Conservation (phyloP, 2,797 vertebrate genomes). For the Myripristis murdjan region DNA sequence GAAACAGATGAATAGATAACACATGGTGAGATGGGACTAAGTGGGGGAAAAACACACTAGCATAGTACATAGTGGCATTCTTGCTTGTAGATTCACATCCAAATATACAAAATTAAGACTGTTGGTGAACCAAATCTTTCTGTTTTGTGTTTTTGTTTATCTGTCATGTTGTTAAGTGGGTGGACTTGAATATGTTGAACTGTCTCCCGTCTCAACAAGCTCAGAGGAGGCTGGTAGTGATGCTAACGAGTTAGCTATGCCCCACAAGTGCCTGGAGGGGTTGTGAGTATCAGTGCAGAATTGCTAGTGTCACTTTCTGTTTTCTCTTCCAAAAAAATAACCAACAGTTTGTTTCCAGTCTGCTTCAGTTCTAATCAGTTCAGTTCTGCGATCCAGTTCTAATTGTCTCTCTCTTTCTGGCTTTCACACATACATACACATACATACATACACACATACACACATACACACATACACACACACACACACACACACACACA, state of each 20-base stretch:
- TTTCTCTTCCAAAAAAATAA: not conserved
- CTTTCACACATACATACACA: no score
- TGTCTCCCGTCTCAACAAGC: not conserved
- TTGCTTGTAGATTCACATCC: not conserved
- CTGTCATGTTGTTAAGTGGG: not conserved
- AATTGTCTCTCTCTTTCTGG: not conserved
- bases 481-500: constrained; percentile 5
- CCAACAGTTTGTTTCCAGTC: constrained; percentile 22
- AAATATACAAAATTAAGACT: no score
- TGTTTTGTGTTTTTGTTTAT: not conserved
- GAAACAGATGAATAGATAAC: not conserved
- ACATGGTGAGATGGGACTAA: not conserved
- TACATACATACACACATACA: not conserved
- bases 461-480: constrained; percentile 1
- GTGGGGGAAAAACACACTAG: not conserved
- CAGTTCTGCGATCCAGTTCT: constrained; percentile 42
- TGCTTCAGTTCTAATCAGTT: constrained; percentile 20
- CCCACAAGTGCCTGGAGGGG: not conserved
- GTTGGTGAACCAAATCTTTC: no score
- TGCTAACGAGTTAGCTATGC: no score
- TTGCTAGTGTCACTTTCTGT: constrained; percentile 1
- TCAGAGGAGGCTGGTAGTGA: not conserved
- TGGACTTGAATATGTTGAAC: not conserved
- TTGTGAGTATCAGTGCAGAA: constrained; percentile 6
- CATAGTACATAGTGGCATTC: not conserved